Conservation (phyloP, 1,140 invertebrate species). For the Trachymyrmex cornetzi region DNA sequence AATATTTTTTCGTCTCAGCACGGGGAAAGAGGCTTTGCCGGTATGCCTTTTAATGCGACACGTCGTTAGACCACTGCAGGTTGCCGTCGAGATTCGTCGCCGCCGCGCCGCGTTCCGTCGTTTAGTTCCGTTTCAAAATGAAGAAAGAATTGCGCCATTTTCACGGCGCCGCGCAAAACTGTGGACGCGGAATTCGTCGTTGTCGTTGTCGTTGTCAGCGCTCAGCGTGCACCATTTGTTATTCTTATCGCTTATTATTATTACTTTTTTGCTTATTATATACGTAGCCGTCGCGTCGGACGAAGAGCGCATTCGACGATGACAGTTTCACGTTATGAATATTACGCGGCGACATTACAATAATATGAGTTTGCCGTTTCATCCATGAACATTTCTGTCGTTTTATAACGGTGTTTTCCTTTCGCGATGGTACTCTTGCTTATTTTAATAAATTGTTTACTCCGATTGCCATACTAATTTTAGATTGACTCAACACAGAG, state of each 20-base stretch:
- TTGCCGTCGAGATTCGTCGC: neutral
- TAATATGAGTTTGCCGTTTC: neutral
- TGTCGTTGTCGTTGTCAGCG: neutral
- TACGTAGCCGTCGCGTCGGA: too few relatives aligned
- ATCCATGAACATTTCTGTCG: neutral
- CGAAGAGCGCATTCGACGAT: too few relatives aligned
- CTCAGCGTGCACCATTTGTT: neutral
- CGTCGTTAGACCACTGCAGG: slow-evolving; percentile 46
- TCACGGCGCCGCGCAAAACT: slow-evolving; percentile 21
- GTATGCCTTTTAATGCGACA: slow-evolving; percentile 62
- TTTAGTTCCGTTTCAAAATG: neutral
- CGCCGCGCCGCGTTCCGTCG: slow-evolving; percentile 27
- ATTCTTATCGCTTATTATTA: slow-evolving; percentile 8
- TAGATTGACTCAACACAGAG: neutral
- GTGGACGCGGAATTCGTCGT: slow-evolving; percentile 38
- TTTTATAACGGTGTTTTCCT: neutral
- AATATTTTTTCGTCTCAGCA: slow-evolving; percentile 63
- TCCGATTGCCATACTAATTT: neutral
- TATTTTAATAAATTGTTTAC: neutral
- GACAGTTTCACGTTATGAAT: slow-evolving; percentile 17
- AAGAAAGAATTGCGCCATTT: neutral
- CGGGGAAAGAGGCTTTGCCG: neutral
- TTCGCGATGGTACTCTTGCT: neutral
- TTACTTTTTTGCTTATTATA: slow-evolving; percentile 3
- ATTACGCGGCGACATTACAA: neutral